Conservation (phyloP, 2,113 vertebrate genomes). For the Lonchura striata region DNA sequence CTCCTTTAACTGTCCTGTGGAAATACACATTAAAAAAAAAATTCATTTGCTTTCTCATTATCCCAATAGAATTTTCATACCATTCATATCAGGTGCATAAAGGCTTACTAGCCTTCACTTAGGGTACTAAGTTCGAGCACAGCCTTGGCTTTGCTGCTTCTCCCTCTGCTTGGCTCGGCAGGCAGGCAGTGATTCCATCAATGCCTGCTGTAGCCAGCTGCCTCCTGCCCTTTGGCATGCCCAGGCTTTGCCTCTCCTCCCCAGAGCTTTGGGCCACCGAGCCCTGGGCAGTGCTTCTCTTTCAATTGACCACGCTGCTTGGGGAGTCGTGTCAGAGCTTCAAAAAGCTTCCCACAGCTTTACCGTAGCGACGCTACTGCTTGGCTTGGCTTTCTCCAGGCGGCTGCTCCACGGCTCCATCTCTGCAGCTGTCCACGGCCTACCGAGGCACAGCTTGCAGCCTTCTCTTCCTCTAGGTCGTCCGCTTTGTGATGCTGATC, state of each 20-base stretch:
- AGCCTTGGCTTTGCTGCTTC: background rate
- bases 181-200: background rate
- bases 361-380: background rate
- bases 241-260: background rate
- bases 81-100: background rate
- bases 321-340: background rate
- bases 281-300: background rate
- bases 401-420: background rate
- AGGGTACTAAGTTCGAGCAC: background rate
- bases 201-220: background rate
- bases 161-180: background rate
- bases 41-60: background rate
- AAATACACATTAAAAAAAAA: background rate
- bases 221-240: background rate
- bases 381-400: constrained; percentile 39
- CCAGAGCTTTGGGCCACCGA: background rate
- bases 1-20: background rate
- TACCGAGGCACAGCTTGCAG: constrained; percentile 51
- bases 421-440: constrained; percentile 51
- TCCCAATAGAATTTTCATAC: background rate
- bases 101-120: background rate
- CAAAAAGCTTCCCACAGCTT: constrained; percentile 49
- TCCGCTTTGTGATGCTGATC: constrained; percentile 52
- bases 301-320: background rate
- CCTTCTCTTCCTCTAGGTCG: background rate